phyloP scores from a whole-genome alignment of 1,140 invertebrate species.

The Drosophila guanche region DNA sequence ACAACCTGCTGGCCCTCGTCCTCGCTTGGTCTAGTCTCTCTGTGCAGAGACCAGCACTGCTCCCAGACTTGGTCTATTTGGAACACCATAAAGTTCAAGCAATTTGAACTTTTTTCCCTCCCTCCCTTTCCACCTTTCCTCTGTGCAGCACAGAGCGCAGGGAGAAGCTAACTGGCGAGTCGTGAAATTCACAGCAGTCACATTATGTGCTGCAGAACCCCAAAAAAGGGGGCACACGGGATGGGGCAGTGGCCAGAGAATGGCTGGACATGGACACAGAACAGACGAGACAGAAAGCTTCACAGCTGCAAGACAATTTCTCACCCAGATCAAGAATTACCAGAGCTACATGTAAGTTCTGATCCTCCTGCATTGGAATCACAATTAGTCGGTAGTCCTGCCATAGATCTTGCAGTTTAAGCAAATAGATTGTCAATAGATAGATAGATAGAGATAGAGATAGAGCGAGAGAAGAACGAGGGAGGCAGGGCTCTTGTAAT shows the following conservation, averaged over 20 bases:
- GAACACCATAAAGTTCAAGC: constrained; percentile 79
- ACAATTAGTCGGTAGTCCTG: constrained; percentile 17
- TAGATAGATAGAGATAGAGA: too few species aligned
- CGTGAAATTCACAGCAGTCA: constrained; percentile 79
- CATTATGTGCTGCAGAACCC: constrained; percentile 51
- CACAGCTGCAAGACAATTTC: constrained; percentile 13
- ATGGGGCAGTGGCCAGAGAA: constrained; percentile 1
- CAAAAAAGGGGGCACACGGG: constrained; percentile 5
- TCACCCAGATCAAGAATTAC: constrained; percentile 3
- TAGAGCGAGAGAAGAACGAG: too few species aligned
- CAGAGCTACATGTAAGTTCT: constrained; percentile 15
- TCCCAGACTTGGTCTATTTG: constrained; percentile 61
- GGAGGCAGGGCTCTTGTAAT: constrained; percentile 34
- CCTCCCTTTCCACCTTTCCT: not conserved
- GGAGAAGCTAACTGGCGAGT: constrained; percentile 67
- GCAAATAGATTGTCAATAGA: too few species aligned
- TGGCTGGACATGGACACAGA: too few species aligned
- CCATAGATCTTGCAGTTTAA: too few species aligned
- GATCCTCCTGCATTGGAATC: constrained; percentile 14
- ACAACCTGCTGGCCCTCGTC: constrained; percentile 55
- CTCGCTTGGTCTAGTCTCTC: constrained; percentile 31
- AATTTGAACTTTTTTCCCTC: constrained; percentile 71
- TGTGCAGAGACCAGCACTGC: not conserved
- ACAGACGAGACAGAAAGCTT: constrained; percentile 11
- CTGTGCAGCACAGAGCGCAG: constrained; percentile 10